Percentiles rank a stretch among this genome's conserved stretches.
These are phyloP conservation scores for Ophraella communa DNA, from an alignment of 2,888 invertebrate species.

Conservation along the genomic window DNA sequence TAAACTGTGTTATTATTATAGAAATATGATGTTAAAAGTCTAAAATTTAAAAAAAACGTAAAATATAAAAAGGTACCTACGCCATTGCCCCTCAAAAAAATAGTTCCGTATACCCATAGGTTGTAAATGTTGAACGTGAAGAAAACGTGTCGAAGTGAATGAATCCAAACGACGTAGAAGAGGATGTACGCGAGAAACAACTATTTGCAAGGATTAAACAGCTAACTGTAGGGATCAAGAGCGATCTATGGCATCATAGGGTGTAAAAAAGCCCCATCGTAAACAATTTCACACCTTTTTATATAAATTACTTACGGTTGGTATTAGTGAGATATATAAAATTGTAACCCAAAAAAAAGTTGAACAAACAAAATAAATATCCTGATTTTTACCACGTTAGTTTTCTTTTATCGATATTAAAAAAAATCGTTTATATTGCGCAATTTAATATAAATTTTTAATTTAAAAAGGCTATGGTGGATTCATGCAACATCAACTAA, in stretches of 20 bases:
- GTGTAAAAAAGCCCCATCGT: slow-evolving; percentile 25
- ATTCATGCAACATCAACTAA: no score
- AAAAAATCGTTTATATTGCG: no score
- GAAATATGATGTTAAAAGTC: no score
- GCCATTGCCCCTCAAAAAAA: slow-evolving; percentile 1
- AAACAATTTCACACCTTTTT: slow-evolving; percentile 7
- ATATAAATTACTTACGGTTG: not conserved
- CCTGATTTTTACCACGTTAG: no score
- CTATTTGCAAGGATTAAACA: slow-evolving; percentile 38
- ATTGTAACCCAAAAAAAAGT: no score
- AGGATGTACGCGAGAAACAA: slow-evolving; percentile 34
- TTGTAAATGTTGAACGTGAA: slow-evolving; percentile 29
- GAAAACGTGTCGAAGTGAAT: slow-evolving; percentile 41
- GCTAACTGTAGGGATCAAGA: slow-evolving; percentile 27
- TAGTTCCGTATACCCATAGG: slow-evolving; percentile 22
- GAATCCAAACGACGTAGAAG: slow-evolving; percentile 24
- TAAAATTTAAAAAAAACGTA: no score
- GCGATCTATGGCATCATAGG: slow-evolving; percentile 14
- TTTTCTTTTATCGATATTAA: no score
- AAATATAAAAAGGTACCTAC: not conserved
- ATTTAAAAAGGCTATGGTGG: no score
- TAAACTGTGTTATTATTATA: no score
- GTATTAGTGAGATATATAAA: not conserved
- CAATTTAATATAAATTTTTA: no score
- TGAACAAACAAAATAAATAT: no score